Conservation (phyloP, 2,888 invertebrate species). For the Meiosimyza platycephala region DNA sequence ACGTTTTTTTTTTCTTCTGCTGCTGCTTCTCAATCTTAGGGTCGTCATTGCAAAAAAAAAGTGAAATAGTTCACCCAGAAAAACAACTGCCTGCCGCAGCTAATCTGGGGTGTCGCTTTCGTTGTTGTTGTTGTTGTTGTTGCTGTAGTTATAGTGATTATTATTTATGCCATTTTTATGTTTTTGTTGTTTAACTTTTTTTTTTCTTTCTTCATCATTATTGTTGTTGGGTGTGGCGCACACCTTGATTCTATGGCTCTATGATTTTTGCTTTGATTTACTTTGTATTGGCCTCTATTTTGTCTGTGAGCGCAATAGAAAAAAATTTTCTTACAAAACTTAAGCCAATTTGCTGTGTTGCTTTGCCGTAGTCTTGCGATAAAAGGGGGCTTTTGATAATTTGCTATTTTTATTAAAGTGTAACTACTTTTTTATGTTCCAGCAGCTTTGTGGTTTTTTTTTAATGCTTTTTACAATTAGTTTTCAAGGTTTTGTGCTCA, state of each 20-base stretch:
- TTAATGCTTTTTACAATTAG: too few species aligned
- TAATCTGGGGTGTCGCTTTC: constrained; percentile 16
- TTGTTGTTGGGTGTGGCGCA: constrained; percentile 17
- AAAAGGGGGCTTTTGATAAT: too few species aligned
- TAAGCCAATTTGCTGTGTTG: constrained; percentile 12
- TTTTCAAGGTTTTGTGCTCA: too few species aligned
- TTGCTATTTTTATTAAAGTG: background rate
- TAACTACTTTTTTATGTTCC: background rate
- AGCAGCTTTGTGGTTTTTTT: too few species aligned
- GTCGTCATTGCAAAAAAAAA: background rate
- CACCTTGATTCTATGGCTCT: constrained; percentile 20
- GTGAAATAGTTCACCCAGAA: constrained; percentile 47
- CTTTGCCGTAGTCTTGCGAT: background rate
- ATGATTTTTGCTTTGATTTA: background rate
- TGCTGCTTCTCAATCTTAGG: background rate
- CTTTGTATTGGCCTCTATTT: background rate
- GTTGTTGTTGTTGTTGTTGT: background rate
- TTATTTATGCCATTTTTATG: background rate
- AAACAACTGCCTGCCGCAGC: constrained; percentile 38
- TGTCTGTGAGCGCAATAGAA: too few species aligned
- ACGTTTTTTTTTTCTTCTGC: background rate
- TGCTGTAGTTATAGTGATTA: background rate
- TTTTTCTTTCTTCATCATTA: background rate
- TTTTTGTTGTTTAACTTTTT: constrained; percentile 1
- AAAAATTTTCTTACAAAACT: background rate